These are phyloP conservation scores for Ceratina japonica DNA, from an alignment of 1,140 invertebrate species.

Conservation along the genomic window DNA sequence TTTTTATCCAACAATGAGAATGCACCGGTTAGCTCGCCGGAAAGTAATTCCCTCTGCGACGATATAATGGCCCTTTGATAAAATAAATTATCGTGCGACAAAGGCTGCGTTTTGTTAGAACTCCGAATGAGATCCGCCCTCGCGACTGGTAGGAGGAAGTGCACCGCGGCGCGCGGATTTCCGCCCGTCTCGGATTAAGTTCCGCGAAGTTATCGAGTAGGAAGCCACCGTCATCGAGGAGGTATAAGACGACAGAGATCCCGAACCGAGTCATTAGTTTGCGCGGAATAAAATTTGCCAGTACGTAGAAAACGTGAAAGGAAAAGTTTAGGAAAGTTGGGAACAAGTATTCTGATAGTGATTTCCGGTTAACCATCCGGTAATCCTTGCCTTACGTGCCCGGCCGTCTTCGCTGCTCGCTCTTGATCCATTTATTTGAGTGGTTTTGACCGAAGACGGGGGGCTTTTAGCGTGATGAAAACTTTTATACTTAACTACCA, in stretches of 20 bases:
- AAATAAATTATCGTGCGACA: slow-evolving; percentile 27
- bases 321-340: too few species aligned
- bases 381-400: background rate
- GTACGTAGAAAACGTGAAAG: too few species aligned
- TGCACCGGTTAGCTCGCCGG: too few species aligned
- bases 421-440: background rate
- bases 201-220: background rate
- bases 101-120: background rate
- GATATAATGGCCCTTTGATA: background rate
- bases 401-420: background rate
- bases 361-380: background rate
- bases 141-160: background rate
- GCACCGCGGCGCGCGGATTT: slow-evolving; percentile 12
- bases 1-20: background rate
- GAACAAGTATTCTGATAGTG: background rate
- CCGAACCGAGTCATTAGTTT: too few species aligned
- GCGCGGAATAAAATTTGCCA: too few species aligned
- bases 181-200: slow-evolving; percentile 17
- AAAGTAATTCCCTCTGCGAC: background rate
- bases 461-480: background rate
- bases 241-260: background rate
- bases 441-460: background rate
- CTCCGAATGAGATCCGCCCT: slow-evolving; percentile 6
- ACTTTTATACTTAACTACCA: background rate
- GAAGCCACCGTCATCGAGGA: background rate